phyloP scores from a whole-genome alignment of 2,888 invertebrate species.

The Tanytarsus gracilentus region DNA sequence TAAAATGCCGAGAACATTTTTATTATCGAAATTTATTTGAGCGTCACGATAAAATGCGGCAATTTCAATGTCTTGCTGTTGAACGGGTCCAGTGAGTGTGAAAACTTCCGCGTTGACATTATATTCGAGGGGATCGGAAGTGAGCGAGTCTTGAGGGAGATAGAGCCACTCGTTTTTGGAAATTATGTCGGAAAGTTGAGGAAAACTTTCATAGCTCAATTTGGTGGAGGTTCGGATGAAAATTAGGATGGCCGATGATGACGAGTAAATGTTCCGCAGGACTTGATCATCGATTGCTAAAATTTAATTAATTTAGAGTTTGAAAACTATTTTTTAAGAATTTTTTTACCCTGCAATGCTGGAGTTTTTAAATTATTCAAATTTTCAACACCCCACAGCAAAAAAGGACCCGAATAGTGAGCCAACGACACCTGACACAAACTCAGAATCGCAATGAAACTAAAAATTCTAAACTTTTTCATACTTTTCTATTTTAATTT shows the following conservation, averaged over 20 bases:
- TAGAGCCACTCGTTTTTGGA: slow-evolving; percentile 47
- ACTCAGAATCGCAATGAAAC: too few relatives aligned
- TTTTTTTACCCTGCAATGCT: slow-evolving; percentile 42
- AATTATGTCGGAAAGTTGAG: slow-evolving; percentile 49
- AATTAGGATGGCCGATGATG: slow-evolving; percentile 50
- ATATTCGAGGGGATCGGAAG: slow-evolving; percentile 51
- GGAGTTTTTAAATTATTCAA: slow-evolving; percentile 46
- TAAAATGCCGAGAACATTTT: slow-evolving; percentile 50
- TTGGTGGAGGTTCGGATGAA: slow-evolving; percentile 51
- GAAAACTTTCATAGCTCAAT: slow-evolving; percentile 48
- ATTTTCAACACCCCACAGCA: slow-evolving; percentile 51
- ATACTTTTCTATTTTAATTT: too few relatives aligned
- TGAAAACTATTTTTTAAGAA: background rate
- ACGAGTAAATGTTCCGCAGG: slow-evolving; percentile 49
- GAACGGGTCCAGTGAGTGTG: slow-evolving; percentile 49
- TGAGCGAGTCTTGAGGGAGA: slow-evolving; percentile 49
- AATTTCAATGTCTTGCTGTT: slow-evolving; percentile 52
- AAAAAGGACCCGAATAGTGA: slow-evolving; percentile 49
- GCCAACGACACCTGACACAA: too few relatives aligned
- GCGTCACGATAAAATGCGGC: slow-evolving; percentile 50
- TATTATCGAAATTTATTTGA: slow-evolving; percentile 49
- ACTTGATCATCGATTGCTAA: slow-evolving; percentile 44
- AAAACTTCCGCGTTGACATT: slow-evolving; percentile 55
- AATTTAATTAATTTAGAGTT: slow-evolving; percentile 1
- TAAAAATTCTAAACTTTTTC: too few relatives aligned